Evolutionary conservation across 53 echinoderm and acorn worm species (phyloP).

Genomic region (Zoroaster sp.): DNA sequence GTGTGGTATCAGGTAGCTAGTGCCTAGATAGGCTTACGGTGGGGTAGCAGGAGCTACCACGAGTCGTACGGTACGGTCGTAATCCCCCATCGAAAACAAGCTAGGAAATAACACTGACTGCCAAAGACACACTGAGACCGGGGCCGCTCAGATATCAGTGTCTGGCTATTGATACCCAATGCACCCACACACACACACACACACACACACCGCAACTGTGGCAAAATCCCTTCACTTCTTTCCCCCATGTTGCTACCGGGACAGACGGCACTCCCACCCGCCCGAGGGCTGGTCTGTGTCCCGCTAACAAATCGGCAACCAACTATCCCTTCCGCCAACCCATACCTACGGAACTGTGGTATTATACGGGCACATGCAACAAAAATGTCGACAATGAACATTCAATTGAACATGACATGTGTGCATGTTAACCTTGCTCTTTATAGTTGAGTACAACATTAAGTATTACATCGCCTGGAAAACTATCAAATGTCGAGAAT

Average conservation of each 20-base stretch:
- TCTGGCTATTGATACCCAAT: conserved; percentile 30
- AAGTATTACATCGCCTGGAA: not conserved
- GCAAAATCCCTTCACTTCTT: conserved; percentile 43
- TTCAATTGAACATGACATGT: conserved; percentile 27
- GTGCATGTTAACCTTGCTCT: conserved; percentile 3
- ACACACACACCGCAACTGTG: conserved; percentile 42
- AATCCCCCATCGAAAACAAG: conserved; percentile 63
- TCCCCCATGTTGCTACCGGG: not conserved
- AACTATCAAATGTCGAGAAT: not conserved
- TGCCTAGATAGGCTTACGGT: conserved; percentile 51
- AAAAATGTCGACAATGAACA: conserved; percentile 28
- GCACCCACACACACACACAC: conserved; percentile 38
- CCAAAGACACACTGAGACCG: conserved; percentile 16
- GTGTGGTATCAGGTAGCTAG: conserved; percentile 50
- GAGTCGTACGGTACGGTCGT: conserved; percentile 4
- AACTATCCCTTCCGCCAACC: conserved; percentile 25
- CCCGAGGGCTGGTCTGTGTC: conserved; percentile 42
- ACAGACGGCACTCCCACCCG: conserved; percentile 40
- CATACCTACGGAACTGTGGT: not conserved
- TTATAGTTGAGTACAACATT: conserved; percentile 2
- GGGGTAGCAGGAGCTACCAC: conserved; percentile 7
- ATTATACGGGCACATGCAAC: not conserved
- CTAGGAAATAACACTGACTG: conserved; percentile 58
- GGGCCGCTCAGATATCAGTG: conserved; percentile 30
- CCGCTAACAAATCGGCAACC: conserved; percentile 44